These are phyloP conservation scores for Halcyon smyrnensis DNA, from an alignment of 2,797 vertebrate genomes.

Conservation along the genomic window DNA sequence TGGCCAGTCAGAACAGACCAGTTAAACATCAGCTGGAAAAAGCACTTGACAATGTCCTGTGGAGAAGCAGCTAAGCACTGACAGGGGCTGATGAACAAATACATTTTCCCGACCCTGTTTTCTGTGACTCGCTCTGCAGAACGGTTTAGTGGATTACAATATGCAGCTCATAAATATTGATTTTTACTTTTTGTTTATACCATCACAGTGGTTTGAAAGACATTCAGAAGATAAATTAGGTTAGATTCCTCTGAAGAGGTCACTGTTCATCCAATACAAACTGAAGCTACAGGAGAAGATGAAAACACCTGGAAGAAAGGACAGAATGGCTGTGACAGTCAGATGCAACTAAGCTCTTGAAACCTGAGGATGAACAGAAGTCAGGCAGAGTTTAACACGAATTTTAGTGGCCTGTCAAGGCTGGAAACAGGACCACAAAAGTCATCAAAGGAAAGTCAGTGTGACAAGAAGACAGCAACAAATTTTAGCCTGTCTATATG, in stretches of 20 bases:
- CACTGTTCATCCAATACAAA: background rate
- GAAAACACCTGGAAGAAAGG: background rate
- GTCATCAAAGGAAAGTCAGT: background rate
- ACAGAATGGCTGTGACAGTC: background rate
- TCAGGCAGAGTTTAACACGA: background rate
- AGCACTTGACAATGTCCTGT: conserved; percentile 19
- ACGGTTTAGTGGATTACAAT: background rate
- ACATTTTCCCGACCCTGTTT: conserved; percentile 11
- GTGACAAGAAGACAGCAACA: background rate
- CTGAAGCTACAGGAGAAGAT: background rate
- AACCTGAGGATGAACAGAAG: background rate
- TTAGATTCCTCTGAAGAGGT: background rate
- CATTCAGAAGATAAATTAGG: background rate
- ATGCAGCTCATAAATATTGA: background rate
- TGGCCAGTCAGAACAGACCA: background rate
- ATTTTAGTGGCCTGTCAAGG: background rate
- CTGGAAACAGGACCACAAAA: background rate
- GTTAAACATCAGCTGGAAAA: conserved; percentile 52
- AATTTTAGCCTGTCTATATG: background rate
- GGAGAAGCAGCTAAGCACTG: conserved; percentile 37
- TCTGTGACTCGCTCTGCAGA: background rate
- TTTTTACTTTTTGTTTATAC: background rate
- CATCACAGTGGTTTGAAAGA: background rate
- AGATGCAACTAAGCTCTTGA: background rate
- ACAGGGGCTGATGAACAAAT: conserved; percentile 27